These are phyloP conservation scores for Drosophila putrida DNA, from an alignment of 2,888 invertebrate genomes.

Conservation along the genomic window DNA sequence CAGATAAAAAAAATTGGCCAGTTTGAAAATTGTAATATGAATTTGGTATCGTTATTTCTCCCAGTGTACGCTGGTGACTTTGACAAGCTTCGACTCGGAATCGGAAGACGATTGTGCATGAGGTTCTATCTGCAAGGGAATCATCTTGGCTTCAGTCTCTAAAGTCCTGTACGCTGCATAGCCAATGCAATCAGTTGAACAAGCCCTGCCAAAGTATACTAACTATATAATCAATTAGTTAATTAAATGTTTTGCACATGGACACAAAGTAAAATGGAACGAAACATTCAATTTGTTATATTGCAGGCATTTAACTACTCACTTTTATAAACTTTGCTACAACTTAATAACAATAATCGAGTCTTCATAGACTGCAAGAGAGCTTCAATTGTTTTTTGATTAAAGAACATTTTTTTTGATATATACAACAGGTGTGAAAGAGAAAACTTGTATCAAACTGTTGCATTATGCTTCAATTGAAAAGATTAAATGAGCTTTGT, in stretches of 20 bases:
- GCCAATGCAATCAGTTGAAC: conserved; percentile 26
- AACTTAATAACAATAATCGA: conserved; percentile 8
- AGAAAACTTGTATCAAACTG: background rate
- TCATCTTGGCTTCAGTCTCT: conserved; percentile 9
- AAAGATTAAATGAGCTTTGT: background rate
- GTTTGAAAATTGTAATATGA: no score
- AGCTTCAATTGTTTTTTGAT: background rate
- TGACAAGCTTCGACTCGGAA: conserved; percentile 2
- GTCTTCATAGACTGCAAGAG: background rate
- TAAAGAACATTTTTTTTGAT: conserved; percentile 61
- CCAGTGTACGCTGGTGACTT: conserved; percentile 2
- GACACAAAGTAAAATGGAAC: background rate
- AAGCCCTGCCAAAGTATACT: background rate
- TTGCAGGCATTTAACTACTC: background rate
- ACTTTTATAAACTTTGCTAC: background rate
- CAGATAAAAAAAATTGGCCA: no score
- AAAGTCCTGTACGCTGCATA: conserved; percentile 18
- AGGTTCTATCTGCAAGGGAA: conserved; percentile 10
- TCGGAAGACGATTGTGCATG: background rate
- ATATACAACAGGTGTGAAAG: conserved; percentile 88
- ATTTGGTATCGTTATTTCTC: no score
- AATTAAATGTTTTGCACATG: conserved; percentile 42
- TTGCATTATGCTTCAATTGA: background rate
- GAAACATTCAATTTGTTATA: conserved; percentile 10
- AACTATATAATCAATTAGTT: conserved; percentile 43